Conservation (phyloP, 2,888 invertebrate species). For the Philonicus albiceps region DNA sequence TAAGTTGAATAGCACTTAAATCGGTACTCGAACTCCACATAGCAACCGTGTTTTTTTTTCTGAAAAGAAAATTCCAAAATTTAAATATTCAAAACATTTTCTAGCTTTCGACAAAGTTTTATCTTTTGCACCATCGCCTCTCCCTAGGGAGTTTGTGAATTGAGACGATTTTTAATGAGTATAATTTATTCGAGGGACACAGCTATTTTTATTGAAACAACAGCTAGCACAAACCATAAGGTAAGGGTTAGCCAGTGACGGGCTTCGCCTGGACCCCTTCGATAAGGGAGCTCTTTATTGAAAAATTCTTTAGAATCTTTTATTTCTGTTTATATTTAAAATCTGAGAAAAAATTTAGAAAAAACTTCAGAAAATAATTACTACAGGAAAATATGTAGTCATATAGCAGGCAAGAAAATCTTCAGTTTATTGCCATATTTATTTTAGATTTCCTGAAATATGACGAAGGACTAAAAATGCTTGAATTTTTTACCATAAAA, state of each 20-base stretch:
- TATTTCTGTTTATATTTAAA: too few relatives aligned
- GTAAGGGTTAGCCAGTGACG: too few relatives aligned
- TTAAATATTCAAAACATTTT: neutral
- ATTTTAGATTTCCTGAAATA: too few relatives aligned
- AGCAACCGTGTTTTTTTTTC: neutral
- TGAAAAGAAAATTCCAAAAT: neutral
- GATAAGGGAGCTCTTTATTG: neutral
- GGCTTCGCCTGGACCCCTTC: neutral
- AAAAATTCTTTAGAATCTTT: neutral
- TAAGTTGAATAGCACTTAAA: neutral
- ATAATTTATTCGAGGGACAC: neutral
- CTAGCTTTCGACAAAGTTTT: neutral
- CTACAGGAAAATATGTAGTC: too few relatives aligned
- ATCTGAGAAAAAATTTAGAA: too few relatives aligned
- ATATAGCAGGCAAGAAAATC: too few relatives aligned
- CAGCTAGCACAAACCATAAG: neutral
- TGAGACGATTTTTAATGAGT: neutral
- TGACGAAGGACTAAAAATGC: too few relatives aligned
- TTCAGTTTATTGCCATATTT: too few relatives aligned
- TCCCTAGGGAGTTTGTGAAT: neutral
- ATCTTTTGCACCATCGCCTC: too few relatives aligned
- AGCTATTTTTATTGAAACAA: neutral
- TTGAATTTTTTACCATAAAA: too few relatives aligned
- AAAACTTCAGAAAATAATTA: too few relatives aligned
- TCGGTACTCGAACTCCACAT: neutral